Evolutionary conservation across 1,140 invertebrate species (phyloP).

Genomic region (Elymnias hypermnestra): DNA sequence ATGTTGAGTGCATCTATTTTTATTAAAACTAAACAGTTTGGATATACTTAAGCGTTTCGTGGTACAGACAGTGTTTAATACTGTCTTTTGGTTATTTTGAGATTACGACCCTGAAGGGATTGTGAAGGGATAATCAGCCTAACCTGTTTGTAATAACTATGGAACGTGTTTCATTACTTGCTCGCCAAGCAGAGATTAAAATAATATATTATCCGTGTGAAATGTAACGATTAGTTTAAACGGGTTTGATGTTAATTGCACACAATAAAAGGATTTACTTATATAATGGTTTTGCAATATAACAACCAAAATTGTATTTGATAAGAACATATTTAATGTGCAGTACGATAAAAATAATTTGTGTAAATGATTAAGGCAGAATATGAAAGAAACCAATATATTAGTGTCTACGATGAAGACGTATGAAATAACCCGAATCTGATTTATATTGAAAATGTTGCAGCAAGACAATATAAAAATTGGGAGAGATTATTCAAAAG

Average conservation of each 20-base stretch:
- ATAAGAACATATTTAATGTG: slow-evolving; percentile 7
- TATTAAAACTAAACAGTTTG: slow-evolving; percentile 51
- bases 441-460: slow-evolving; percentile 5
- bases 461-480: slow-evolving; percentile 19
- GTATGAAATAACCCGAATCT: background rate
- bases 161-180: slow-evolving; percentile 13
- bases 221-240: slow-evolving; percentile 12
- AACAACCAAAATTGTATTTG: too few relatives aligned
- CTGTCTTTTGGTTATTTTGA: slow-evolving; percentile 49
- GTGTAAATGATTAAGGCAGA: background rate
- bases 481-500: slow-evolving; percentile 16
- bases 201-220: slow-evolving; percentile 4
- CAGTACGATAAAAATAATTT: background rate
- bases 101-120: slow-evolving; percentile 45
- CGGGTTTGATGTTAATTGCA: too few relatives aligned
- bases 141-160: slow-evolving; percentile 38
- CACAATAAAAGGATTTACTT: too few relatives aligned
- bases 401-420: slow-evolving; percentile 2
- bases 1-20: slow-evolving; percentile 56
- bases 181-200: slow-evolving; percentile 4
- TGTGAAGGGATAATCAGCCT: slow-evolving; percentile 39
- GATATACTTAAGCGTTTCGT: slow-evolving; percentile 50
- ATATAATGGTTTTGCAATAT: too few relatives aligned
- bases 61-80: slow-evolving; percentile 38
- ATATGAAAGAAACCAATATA: slow-evolving; percentile 4